Evolutionary conservation across 1,140 invertebrate genomes (phyloP).

Genomic region (Ceratosolen solmsi): DNA sequence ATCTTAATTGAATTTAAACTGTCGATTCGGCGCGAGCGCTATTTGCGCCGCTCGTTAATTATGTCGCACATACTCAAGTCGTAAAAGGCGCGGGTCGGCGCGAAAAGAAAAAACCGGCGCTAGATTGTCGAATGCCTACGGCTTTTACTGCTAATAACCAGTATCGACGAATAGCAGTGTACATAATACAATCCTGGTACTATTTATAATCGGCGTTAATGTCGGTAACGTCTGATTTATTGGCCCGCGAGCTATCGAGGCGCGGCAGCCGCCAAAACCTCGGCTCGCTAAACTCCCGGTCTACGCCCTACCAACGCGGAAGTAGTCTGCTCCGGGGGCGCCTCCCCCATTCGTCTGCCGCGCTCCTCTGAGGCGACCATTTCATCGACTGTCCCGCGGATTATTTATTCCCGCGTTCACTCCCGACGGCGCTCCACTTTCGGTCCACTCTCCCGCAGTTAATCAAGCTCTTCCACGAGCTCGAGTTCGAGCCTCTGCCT

Average conservation of each 20-base stretch:
- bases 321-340: no score
- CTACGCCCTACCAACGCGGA: no score
- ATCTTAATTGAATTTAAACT: conserved; percentile 26
- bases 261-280: background rate
- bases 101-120: background rate
- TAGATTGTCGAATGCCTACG: background rate
- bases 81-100: background rate
- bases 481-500: background rate
- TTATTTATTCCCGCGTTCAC: background rate
- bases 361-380: background rate
- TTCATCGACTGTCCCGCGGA: background rate
- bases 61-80: conserved; percentile 16
- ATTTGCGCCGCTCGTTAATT: conserved; percentile 13
- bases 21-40: background rate
- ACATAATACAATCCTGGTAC: background rate
- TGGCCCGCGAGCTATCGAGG: background rate
- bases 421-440: background rate
- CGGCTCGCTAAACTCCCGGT: background rate
- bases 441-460: background rate
- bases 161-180: background rate
- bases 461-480: conserved; percentile 3
- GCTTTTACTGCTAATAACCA: background rate
- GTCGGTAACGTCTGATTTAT: background rate
- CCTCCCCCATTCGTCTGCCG: no score
- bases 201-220: conserved; percentile 4